Evolutionary conservation across 2,797 vertebrate genomes (phyloP).

Genomic region (Enteromius treurensis): DNA sequence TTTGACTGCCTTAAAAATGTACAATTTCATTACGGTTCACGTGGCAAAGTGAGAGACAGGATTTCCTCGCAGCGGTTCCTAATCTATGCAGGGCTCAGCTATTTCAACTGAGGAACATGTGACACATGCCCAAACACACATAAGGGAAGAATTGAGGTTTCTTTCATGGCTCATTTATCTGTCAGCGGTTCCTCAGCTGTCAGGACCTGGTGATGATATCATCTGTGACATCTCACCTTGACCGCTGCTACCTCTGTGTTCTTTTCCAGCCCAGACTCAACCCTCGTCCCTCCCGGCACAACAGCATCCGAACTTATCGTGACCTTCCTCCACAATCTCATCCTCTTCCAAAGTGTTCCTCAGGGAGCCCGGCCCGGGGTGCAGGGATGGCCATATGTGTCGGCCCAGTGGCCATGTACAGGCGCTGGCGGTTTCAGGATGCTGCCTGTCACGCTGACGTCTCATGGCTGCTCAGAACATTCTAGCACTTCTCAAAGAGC

Average conservation of each 20-base stretch:
- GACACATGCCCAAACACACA: constrained; percentile 35
- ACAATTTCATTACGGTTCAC: background rate
- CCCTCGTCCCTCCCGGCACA: constrained; percentile 44
- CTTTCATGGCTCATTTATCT: constrained; percentile 51
- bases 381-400: constrained; percentile 27
- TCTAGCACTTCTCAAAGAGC: constrained; percentile 15
- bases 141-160: constrained; percentile 37
- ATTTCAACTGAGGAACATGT: constrained; percentile 26
- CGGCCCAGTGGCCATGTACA: constrained; percentile 21
- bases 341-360: constrained; percentile 34
- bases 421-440: constrained; percentile 51
- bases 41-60: background rate
- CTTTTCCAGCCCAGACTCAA: constrained; percentile 56
- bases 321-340: constrained; percentile 52
- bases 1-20: background rate
- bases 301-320: constrained; percentile 46
- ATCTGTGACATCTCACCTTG: constrained; percentile 67
- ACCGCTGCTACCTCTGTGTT: constrained; percentile 56
- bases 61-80: constrained; percentile 2
- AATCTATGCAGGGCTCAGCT: constrained; percentile 1
- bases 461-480: constrained; percentile 26
- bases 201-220: constrained; percentile 62
- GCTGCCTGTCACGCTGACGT: constrained; percentile 51
- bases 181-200: constrained; percentile 59
- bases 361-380: constrained; percentile 30